phyloP scores from a whole-genome alignment of 2,797 vertebrate genomes.

The Streptopelia turtur region DNA sequence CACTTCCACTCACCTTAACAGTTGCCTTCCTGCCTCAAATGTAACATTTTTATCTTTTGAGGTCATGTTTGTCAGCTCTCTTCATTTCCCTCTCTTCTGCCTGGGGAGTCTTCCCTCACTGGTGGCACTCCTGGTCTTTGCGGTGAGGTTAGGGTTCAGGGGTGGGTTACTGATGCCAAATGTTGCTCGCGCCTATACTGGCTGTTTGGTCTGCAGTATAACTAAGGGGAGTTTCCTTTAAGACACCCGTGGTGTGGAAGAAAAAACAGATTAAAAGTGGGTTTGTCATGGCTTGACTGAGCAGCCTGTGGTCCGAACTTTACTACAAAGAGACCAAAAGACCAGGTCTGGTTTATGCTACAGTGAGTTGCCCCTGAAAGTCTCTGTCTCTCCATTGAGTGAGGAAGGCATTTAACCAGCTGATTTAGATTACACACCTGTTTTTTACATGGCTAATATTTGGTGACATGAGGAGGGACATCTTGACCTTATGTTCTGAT shows the following conservation, averaged over 20 bases:
- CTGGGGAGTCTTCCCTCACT: neutral
- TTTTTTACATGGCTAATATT: neutral
- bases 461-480: neutral
- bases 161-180: neutral
- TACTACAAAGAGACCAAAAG: neutral
- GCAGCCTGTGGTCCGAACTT: neutral
- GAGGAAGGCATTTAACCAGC: neutral
- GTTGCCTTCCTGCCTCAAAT: neutral
- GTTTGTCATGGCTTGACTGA: neutral
- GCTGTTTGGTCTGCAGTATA: neutral
- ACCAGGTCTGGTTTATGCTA: neutral
- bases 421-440: neutral
- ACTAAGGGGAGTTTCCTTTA: neutral
- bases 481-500: neutral
- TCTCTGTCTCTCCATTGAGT: neutral
- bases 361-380: neutral
- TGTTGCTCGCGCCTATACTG: neutral
- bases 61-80: neutral
- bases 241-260: neutral
- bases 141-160: neutral
- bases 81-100: neutral
- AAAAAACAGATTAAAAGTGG: neutral
- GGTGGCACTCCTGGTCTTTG: neutral
- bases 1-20: neutral
- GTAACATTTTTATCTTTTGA: neutral